Evolutionary conservation across 35 echinoderm and acorn worm genomes (phyloP).

Genomic region (Heliocidaris tuberculata): DNA sequence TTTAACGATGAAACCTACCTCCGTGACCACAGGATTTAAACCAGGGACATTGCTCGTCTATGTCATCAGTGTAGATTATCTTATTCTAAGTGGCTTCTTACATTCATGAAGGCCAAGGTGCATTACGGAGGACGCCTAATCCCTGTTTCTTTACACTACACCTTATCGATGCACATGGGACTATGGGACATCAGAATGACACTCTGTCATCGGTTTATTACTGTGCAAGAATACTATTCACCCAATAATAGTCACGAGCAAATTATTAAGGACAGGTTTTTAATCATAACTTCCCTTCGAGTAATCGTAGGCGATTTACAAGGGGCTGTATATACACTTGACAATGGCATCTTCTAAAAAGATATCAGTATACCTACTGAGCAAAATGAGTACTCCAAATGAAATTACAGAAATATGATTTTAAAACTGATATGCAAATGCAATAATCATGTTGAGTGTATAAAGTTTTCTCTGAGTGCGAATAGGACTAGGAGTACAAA

Average conservation of each 20-base stretch:
- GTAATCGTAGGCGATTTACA: background rate
- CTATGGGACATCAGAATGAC: background rate
- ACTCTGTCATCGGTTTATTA: background rate
- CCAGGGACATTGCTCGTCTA: background rate
- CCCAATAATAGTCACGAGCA: background rate
- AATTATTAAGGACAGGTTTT: conserved; percentile 18
- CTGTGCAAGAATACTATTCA: background rate
- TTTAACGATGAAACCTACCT: too few species aligned
- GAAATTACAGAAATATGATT: too few species aligned
- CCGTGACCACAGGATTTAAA: background rate
- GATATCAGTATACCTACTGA: too few species aligned
- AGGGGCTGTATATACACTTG: background rate
- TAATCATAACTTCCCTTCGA: background rate
- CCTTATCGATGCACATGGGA: background rate
- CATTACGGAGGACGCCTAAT: background rate
- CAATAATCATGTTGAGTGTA: too few species aligned
- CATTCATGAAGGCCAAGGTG: background rate
- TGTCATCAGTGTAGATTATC: background rate
- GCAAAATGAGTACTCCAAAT: too few species aligned
- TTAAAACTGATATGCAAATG: too few species aligned
- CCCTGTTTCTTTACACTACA: background rate
- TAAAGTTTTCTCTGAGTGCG: too few species aligned
- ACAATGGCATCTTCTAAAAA: background rate
- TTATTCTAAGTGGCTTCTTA: background rate
- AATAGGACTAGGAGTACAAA: too few species aligned